Evolutionary conservation across 2,797 vertebrate genomes (phyloP).

Genomic region (Falco biarmicus): DNA sequence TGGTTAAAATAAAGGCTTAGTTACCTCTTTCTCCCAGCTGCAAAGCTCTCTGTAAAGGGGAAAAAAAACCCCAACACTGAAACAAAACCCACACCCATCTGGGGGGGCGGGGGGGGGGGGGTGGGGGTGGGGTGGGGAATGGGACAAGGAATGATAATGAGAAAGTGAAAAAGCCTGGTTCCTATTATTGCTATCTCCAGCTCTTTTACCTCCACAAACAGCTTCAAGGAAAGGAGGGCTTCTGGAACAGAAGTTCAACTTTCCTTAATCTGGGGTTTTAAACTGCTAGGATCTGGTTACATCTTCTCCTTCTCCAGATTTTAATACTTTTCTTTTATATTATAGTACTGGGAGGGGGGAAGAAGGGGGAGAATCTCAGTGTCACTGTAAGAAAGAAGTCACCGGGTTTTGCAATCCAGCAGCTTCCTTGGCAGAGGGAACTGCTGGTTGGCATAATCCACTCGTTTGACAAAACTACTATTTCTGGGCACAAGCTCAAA

Average conservation of each 20-base stretch:
- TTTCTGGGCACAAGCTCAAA: slow-evolving; percentile 88
- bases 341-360: background rate
- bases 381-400: slow-evolving; percentile 79
- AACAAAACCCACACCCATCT: background rate
- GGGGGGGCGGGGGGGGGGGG: too few relatives aligned
- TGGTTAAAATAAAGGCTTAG: background rate
- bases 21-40: background rate
- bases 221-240: background rate
- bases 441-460: slow-evolving; percentile 81
- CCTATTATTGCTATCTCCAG: slow-evolving; percentile 38
- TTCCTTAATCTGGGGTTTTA: slow-evolving; percentile 10
- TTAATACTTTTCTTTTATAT: slow-evolving; percentile 69
- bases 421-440: slow-evolving; percentile 80
- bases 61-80: background rate
- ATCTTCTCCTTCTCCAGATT: slow-evolving; percentile 20
- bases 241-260: slow-evolving; percentile 47
- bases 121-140: background rate
- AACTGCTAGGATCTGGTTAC: slow-evolving; percentile 15
- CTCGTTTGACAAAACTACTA: slow-evolving; percentile 86
- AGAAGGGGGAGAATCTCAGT: slow-evolving; percentile 56
- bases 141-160: background rate
- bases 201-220: slow-evolving; percentile 31
- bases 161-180: slow-evolving; percentile 28
- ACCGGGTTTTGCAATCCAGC: slow-evolving; percentile 80
- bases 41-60: background rate